Percentiles rank a stretch among this genome's conserved stretches.
phyloP scores from a whole-genome alignment of 2,888 invertebrate genomes.

The Coecobrya sp. region DNA sequence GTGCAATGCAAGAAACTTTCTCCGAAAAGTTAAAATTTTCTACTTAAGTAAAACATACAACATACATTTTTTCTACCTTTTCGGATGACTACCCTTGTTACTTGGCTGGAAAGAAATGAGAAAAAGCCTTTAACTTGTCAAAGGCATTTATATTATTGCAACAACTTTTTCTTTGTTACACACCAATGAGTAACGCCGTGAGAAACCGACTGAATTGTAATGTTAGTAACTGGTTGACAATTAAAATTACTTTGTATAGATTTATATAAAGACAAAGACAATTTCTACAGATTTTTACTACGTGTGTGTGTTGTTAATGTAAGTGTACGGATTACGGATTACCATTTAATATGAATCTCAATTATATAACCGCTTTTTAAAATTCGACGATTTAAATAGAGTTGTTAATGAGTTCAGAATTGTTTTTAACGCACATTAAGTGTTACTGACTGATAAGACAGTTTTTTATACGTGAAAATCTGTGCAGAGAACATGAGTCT shows the following conservation, averaged over 20 bases:
- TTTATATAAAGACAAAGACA: conserved; percentile 43
- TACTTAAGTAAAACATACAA: conserved; percentile 18
- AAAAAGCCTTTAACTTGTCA: conserved; percentile 62
- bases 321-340: conserved; percentile 40
- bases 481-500: conserved; percentile 45
- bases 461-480: conserved; percentile 23
- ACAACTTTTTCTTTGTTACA: conserved; percentile 37
- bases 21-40: conserved; percentile 19
- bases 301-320: conserved; percentile 39
- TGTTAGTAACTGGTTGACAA: conserved; percentile 32
- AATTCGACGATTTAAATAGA: conserved; percentile 21
- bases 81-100: conserved; percentile 37
- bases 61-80: not conserved
- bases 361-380: not conserved
- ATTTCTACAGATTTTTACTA: conserved; percentile 61
- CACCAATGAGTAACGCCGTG: conserved; percentile 20
- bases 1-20: not conserved
- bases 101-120: not conserved
- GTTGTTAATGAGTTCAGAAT: conserved; percentile 35
- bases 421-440: conserved; percentile 70
- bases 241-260: conserved; percentile 45
- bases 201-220: not conserved
- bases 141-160: conserved; percentile 75
- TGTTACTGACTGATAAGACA: conserved; percentile 56
- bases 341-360: conserved; percentile 63